Conservation (phyloP, 2,113 vertebrate species). For the Sorex araneus region DNA sequence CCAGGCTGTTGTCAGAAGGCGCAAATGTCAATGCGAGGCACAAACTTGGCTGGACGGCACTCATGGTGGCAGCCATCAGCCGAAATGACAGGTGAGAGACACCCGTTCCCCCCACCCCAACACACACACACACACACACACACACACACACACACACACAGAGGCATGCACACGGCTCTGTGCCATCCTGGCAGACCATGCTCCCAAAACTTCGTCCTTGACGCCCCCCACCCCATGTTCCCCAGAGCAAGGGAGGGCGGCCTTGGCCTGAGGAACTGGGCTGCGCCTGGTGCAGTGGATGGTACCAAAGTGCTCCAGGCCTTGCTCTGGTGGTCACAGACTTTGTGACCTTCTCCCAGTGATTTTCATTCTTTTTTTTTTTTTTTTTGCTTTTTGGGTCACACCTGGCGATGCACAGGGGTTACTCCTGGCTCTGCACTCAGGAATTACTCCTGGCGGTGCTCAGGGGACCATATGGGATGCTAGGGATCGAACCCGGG, state of each 20-base stretch:
- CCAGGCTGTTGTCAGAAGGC: conserved; percentile 92
- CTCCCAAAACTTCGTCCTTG: neutral
- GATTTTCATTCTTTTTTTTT: conserved; percentile 37
- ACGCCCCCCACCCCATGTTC: neutral
- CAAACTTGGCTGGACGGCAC: conserved; percentile 95
- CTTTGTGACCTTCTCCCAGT: conserved; percentile 49
- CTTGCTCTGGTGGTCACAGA: neutral
- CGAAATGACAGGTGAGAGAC: conserved; percentile 92
- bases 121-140: no score
- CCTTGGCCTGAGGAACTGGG: neutral
- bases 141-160: no score
- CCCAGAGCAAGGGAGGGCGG: neutral
- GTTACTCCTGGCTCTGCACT: no score
- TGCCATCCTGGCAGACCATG: neutral
- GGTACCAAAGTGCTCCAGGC: neutral
- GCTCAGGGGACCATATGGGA: no score
- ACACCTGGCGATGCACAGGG: no score
- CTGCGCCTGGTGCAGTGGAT: neutral
- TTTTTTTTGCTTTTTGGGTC: no score
- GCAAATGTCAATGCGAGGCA: conserved; percentile 93
- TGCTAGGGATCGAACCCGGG: no score
- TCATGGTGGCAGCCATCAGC: conserved; percentile 97
- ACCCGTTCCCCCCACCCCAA: neutral
- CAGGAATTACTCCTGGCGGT: no score
- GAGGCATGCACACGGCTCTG: no score